Percentiles rank a stretch among this genome's conserved stretches.
These are phyloP conservation scores for Anseranas semipalmata DNA, from an alignment of 2,113 vertebrate genomes.

Conservation along the genomic window DNA sequence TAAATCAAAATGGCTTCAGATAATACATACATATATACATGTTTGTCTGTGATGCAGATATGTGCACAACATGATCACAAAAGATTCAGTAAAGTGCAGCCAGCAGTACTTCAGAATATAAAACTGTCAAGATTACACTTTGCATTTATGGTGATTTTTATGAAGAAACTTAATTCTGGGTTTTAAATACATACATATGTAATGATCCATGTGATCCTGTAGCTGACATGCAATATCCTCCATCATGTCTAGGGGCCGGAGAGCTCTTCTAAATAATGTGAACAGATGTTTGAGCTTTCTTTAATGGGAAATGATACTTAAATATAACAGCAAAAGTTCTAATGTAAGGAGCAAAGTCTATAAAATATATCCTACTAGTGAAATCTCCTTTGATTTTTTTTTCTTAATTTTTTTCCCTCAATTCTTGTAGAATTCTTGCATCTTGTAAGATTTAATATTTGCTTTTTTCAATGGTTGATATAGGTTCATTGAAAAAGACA, in stretches of 20 bases:
- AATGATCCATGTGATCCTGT: background rate
- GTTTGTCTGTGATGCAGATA: background rate
- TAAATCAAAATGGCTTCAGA: slow-evolving; percentile 49
- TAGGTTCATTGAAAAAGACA: background rate
- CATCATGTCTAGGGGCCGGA: background rate
- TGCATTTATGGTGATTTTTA: background rate
- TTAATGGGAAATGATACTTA: background rate
- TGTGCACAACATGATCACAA: background rate
- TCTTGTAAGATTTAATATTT: background rate
- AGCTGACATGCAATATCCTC: background rate
- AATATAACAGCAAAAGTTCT: background rate
- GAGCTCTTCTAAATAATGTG: background rate
- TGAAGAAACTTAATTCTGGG: background rate
- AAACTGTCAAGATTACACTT: background rate
- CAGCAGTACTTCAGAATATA: background rate
- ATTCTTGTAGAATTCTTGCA: background rate
- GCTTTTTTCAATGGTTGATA: background rate
- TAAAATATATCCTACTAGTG: background rate
- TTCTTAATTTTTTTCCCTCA: background rate
- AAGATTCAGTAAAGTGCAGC: background rate
- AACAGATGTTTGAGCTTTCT: background rate
- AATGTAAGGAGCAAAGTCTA: background rate
- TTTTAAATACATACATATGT: background rate
- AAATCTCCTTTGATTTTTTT: background rate
- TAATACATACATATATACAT: background rate